Base-by-base conservation (phyloP, 2,888 invertebrate species). In the Theretra japonica region DNA sequence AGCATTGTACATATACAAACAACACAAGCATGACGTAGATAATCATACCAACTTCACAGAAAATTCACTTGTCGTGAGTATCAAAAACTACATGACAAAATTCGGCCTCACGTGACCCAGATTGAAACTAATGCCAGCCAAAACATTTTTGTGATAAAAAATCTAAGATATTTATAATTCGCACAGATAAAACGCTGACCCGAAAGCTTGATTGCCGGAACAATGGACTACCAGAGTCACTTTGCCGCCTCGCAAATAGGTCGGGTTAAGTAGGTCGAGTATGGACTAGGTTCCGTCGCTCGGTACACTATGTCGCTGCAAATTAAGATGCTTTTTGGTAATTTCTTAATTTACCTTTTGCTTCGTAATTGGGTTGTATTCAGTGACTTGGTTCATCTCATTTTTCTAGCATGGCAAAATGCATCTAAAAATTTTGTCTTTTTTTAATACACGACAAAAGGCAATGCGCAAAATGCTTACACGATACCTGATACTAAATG, bases 161-260 rank as follows among this genome's bases (percentile, higher is more conserved):
- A 23, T 62, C n/a, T 21, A 30, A 65, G 1, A 65, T 53, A 53
- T 53, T 53, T 53, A 53, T 53, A 53, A 53, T 19, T 53, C 19
- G 17, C 5, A 53, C 1, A 53, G 53, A 53, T 53, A 53, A 53
- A 53, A 53, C n/a, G 53, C 21, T 41, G 62, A 65, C 41, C 62
- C 33, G 41, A 62, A 21, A 65, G 62, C 62, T 33, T 41, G 62
- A 41, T 65, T 21, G 21, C 15, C 41, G 41, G 41, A 65, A 65
- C 62, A 65, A 65, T 65, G 41, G 62, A 7, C 59, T 30, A 60
- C 30, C 59, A 62, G 23, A 65, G 28, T 60, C 41, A 65, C 41
- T 19, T 53, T 53, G 62, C 41, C 41, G 21, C 21, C 21, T 23
- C 62, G 21, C 62, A 65, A 65, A 65, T 65, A 48, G 62, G 62